Base-by-base conservation (phyloP, 2,113 vertebrate genomes). In the Amia ocellicauda region DNA sequence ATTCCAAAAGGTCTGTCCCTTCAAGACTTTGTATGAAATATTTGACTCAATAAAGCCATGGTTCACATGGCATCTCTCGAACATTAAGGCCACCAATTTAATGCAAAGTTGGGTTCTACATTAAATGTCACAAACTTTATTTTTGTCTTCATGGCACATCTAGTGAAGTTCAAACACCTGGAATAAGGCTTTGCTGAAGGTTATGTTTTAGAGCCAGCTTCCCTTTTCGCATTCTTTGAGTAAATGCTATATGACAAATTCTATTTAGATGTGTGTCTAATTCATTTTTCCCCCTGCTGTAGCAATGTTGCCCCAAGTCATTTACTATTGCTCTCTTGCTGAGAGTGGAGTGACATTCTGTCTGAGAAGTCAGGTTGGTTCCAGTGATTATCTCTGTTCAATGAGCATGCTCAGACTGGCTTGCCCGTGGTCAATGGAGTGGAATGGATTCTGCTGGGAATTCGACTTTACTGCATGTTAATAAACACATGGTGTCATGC, bases 401-500 rank as follows among this genome's bases (percentile, higher is more conserved):
- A 72, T 70, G 74, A 80, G 78, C 69, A 64, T 63, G 78, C 70
- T 69, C 71, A n/a, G 54, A 69, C 69, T 27, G 42, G 36, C 68
- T 55, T 57, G 63, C 74, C 51, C 26, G 47, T 62, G 52, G 66
- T 62, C 67, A 76, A 67, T 72, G 68, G 70, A 68, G 66, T 45
- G 69, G 75, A 77, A 76, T 72, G 63, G 73, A 71, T 67, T 69
- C 52, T 16, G 59, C 58, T 62, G 28, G 42, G 54, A 50, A 28
- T 17, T 24, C 10, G 72, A 74, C 70, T 66, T 71, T 69, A 72
- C 55, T 69, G 72, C 71, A 79, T 67, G 72, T 76, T 74, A 79
- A 79, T 74, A 83, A 78, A 76, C 69, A 76, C 59, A 60, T 52
- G 60, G 74, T 73, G 73, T 73, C 71, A 73, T 75, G 80, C 76